A percentile compares a stretch with the other conserved stretches of the same genome.
phyloP scores from a whole-genome alignment of 2,797 vertebrate genomes.

The Chaunax sp. region DNA sequence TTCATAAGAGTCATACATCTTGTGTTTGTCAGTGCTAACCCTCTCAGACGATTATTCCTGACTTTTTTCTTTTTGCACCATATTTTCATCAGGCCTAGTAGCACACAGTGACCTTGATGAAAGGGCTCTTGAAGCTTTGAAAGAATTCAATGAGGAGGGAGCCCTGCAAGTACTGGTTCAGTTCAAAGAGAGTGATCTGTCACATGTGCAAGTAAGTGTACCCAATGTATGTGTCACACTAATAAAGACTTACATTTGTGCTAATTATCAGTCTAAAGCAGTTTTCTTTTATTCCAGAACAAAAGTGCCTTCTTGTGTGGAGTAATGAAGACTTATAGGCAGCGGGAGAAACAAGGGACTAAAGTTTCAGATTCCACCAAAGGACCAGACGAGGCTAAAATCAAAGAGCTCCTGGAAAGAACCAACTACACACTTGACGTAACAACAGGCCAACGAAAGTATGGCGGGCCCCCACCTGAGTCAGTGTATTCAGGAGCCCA shows the following conservation, averaged over 20 bases:
- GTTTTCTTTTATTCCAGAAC: constrained; percentile 83
- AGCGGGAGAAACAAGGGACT: constrained; percentile 97
- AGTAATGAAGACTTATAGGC: constrained; percentile 98
- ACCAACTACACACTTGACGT: constrained; percentile 96
- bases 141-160: constrained; percentile 98
- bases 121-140: constrained; percentile 96
- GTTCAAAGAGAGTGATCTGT: constrained; percentile 99
- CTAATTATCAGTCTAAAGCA: no score
- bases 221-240: neutral
- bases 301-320: constrained; percentile 99
- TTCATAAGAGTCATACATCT: neutral
- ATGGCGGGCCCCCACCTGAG: constrained; percentile 95
- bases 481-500: constrained; percentile 90
- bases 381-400: constrained; percentile 97
- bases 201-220: constrained; percentile 93
- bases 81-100: constrained; percentile 88
- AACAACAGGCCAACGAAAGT: constrained; percentile 96
- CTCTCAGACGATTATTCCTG: neutral
- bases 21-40: neutral
- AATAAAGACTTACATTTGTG: no score
- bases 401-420: constrained; percentile 95
- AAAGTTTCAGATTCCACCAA: constrained; percentile 95
- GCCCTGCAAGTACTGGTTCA: constrained; percentile 96
- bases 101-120: constrained; percentile 98
- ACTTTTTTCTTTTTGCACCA: neutral